Base-by-base conservation (phyloP, 1,140 invertebrate species). In the Uloborus diversus region DNA sequence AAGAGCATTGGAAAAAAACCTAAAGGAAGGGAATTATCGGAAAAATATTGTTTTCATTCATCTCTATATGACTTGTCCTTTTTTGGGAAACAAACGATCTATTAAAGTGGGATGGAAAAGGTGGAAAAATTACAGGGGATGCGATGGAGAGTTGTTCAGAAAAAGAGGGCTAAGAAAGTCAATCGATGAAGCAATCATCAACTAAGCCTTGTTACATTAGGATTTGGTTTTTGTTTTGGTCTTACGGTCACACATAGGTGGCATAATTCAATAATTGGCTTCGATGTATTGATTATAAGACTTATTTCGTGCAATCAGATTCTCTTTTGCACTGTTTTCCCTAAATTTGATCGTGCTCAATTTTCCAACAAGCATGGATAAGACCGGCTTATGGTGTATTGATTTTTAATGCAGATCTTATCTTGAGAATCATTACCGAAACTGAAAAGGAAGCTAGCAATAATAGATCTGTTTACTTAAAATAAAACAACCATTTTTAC, bases 141-240 rank as follows among this genome's bases (percentile, higher is more conserved):
- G 17, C 17, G 64, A 64, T 64, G 47, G 59, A 35, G 61, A 64
- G 51, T n/a, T 28, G 14, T 30, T 23, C n/a, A 28, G 49, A 75
- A 75, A 56, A 62, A 75, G 64, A 61, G 37, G 17, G 4, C 35
- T 17, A 32, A 30, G 59, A 53, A 53, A 75, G 51, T 64, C 57
- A 75, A 75, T 75, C 71, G 61, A 75, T 75, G 47, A 37, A 64
- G 71, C 51, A 75, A 75, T 75, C 71, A 75, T 75, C 71, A 59
- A 33, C 59, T 62, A 47, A 30, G 27, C 47, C 28, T 47, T 14
- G 59, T 28, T 75, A n/a, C n/a, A n/a, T n/a, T 75, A 64, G 23
- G 33, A 64, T 64, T 75, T 59, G 28, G 37, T 9, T 28, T 33
- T 64, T 59, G 25, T 57, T 28, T 68, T 23, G n/a, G 30, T 68